phyloP scores from a whole-genome alignment of 1,140 invertebrate genomes.

The Trichonephila inaurata region DNA sequence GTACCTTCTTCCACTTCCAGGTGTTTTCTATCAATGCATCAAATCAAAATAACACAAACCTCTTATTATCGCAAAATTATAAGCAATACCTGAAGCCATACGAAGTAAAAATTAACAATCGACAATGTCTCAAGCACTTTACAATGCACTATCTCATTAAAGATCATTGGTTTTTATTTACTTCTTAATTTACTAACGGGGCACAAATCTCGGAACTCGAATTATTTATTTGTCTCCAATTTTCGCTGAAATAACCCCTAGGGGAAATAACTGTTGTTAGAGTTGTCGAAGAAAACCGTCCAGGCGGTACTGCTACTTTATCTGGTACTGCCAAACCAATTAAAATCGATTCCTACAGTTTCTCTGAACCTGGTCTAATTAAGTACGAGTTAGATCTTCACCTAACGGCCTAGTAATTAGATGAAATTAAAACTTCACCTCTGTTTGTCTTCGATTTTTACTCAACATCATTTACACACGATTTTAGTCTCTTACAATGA shows the following conservation, averaged over 20 bases:
- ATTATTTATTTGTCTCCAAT: constrained; percentile 50
- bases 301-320: constrained; percentile 6
- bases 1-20: background rate
- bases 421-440: constrained; percentile 49
- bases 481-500: background rate
- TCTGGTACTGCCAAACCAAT: constrained; percentile 20
- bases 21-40: background rate
- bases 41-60: background rate
- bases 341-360: constrained; percentile 53
- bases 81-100: background rate
- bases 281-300: constrained; percentile 4
- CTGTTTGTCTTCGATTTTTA: background rate
- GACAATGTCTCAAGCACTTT: background rate
- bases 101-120: background rate
- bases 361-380: constrained; percentile 11
- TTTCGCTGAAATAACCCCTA: constrained; percentile 15
- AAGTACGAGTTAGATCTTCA: constrained; percentile 44
- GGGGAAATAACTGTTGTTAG: constrained; percentile 5
- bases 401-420: constrained; percentile 52
- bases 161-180: constrained; percentile 32
- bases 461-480: background rate
- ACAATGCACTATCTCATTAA: constrained; percentile 28
- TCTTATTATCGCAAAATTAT: background rate
- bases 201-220: constrained; percentile 23
- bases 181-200: constrained; percentile 39